Evolutionary conservation across 2,888 invertebrate genomes (phyloP).

Genomic region (Melanophora roralis): DNA sequence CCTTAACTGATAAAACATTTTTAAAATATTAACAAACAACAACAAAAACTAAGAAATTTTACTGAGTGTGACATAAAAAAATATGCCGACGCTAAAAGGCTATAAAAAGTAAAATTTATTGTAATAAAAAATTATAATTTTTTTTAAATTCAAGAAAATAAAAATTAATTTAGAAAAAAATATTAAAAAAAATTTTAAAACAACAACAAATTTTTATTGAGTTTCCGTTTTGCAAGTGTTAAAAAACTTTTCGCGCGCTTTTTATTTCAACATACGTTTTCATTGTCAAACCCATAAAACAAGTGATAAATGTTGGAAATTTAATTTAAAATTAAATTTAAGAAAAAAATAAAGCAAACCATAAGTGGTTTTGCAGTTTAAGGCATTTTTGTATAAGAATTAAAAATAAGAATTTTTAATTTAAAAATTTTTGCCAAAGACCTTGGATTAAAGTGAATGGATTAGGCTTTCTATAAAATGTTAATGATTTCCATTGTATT

Average conservation of each 20-base stretch:
- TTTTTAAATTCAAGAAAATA: neutral
- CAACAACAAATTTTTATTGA: neutral
- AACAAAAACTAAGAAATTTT: neutral
- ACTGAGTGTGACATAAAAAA: constrained; percentile 31
- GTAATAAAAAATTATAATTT: neutral
- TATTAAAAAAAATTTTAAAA: constrained; percentile 5
- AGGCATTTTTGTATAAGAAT: too few species aligned
- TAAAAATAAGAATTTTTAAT: too few species aligned
- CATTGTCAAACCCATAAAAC: constrained; percentile 38
- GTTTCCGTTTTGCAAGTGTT: neutral
- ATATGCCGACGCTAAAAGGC: constrained; percentile 46
- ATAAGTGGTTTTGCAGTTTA: too few species aligned
- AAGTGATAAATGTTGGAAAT: constrained; percentile 18
- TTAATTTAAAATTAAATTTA: neutral
- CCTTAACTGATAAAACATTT: constrained; percentile 19
- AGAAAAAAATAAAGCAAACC: neutral
- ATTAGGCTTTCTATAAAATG: too few species aligned
- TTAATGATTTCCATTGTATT: too few species aligned
- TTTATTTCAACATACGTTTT: constrained; percentile 16
- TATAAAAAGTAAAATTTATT: neutral
- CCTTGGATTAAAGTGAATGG: too few species aligned
- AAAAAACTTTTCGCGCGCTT: constrained; percentile 41
- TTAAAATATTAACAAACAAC: constrained; percentile 4
- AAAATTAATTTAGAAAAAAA: neutral
- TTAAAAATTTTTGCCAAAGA: too few species aligned